These are phyloP conservation scores for Nesogale talazaci DNA, from an alignment of 2,113 vertebrate genomes.

Conservation along the genomic window DNA sequence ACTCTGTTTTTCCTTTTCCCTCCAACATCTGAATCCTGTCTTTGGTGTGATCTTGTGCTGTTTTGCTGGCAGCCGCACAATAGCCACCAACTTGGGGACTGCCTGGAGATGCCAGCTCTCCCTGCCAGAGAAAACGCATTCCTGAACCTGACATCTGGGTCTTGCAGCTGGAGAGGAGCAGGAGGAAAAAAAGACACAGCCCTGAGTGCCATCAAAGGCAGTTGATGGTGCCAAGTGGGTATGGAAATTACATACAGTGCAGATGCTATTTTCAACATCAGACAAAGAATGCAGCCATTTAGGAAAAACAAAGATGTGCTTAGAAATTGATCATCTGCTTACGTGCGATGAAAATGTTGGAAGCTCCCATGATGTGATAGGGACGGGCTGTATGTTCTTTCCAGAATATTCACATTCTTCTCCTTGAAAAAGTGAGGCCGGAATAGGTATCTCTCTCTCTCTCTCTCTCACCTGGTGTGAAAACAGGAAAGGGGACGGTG, in stretches of 20 bases:
- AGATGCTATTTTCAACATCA: constrained; percentile 86
- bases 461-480: not conserved
- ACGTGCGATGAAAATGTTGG: constrained; percentile 72
- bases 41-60: constrained; percentile 69
- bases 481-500: not conserved
- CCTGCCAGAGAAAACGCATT: constrained; percentile 81
- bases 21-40: constrained; percentile 68
- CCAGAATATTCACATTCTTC: constrained; percentile 36
- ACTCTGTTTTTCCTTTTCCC: constrained; percentile 63
- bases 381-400: not conserved
- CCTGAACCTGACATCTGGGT: constrained; percentile 85
- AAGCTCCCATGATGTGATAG: constrained; percentile 54
- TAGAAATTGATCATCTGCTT: constrained; percentile 84
- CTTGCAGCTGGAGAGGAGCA: constrained; percentile 87
- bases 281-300: constrained; percentile 85
- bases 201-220: constrained; percentile 87
- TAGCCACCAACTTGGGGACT: constrained; percentile 79
- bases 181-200: constrained; percentile 85
- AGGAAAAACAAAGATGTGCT: constrained; percentile 84
- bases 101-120: constrained; percentile 79
- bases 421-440: constrained; percentile 30
- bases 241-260: constrained; percentile 87
- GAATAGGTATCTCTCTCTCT: not conserved
- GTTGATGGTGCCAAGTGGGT: constrained; percentile 86
- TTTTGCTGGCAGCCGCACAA: constrained; percentile 77